Percentiles rank a stretch among this genome's conserved stretches.
These are phyloP conservation scores for Dasysyrphus albostriatus DNA, from an alignment of 2,888 invertebrate genomes.

Conservation along the genomic window DNA sequence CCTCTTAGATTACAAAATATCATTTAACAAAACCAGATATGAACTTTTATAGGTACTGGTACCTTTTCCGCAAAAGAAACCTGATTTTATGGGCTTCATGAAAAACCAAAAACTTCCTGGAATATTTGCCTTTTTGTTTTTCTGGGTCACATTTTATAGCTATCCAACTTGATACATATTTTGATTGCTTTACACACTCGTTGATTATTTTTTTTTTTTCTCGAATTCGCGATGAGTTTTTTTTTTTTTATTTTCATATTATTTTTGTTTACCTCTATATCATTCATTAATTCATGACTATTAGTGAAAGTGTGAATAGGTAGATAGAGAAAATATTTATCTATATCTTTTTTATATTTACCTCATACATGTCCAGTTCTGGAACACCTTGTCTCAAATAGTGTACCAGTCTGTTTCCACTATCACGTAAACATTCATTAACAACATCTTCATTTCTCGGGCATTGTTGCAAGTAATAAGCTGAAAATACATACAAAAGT, in stretches of 20 bases:
- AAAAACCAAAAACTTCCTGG: background rate
- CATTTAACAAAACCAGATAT: background rate
- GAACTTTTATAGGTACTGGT: background rate
- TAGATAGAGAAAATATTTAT: background rate
- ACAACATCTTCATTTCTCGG: slow-evolving; percentile 88
- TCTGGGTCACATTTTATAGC: slow-evolving; percentile 38
- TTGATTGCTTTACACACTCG: background rate
- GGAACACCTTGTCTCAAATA: slow-evolving; percentile 90
- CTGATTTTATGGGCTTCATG: background rate
- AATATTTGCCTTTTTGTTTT: background rate
- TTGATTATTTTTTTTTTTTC: no score
- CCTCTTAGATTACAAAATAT: background rate
- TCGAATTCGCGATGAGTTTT: background rate
- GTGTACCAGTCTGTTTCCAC: slow-evolving; percentile 90
- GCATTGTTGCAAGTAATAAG: slow-evolving; percentile 90
- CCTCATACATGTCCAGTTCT: slow-evolving; percentile 88
- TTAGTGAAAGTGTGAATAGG: background rate
- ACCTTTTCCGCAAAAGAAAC: background rate
- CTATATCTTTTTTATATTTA: slow-evolving; percentile 78
- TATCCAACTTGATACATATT: background rate
- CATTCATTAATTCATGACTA: background rate
- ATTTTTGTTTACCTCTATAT: background rate
- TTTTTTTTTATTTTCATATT: background rate
- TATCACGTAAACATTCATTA: slow-evolving; percentile 89
- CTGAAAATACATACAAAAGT: slow-evolving; percentile 81